phyloP scores from a whole-genome alignment of 2,888 invertebrate species.

The Hemistola chrysoprasaria region DNA sequence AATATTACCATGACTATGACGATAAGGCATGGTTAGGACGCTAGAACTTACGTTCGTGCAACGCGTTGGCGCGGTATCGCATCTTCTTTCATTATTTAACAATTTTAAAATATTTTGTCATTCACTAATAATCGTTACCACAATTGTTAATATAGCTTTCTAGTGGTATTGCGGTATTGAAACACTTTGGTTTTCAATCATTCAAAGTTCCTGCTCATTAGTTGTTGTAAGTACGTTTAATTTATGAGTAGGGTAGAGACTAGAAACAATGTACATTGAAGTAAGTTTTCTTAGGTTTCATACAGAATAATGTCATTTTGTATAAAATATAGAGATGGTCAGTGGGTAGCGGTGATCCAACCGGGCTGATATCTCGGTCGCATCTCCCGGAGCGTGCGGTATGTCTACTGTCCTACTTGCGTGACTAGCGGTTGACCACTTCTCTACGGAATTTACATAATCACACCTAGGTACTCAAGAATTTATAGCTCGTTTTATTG shows the following conservation, averaged over 20 bases:
- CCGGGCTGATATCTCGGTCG: constrained; percentile 38
- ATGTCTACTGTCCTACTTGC: constrained; percentile 38
- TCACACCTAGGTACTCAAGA: constrained; percentile 13
- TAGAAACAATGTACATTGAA: no score
- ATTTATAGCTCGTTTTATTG: constrained; percentile 17
- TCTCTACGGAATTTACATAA: constrained; percentile 33
- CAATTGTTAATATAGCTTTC: constrained; percentile 12
- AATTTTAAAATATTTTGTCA: constrained; percentile 26
- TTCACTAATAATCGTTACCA: constrained; percentile 11
- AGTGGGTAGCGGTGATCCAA: constrained; percentile 33
- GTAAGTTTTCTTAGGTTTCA: no score
- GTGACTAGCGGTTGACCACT: constrained; percentile 31
- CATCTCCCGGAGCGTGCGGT: constrained; percentile 35
- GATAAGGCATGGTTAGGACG: constrained; percentile 42
- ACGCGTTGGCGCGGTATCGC: constrained; percentile 20
- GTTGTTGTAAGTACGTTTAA: no score
- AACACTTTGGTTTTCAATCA: constrained; percentile 15
- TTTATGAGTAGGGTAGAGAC: no score
- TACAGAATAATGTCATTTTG: constrained; percentile 6
- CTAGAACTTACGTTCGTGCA: not conserved
- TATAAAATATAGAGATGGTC: constrained; percentile 26
- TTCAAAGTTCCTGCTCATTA: not conserved
- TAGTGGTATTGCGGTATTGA: not conserved
- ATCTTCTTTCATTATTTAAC: constrained; percentile 44
- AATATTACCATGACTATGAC: constrained; percentile 35